Conservation (phyloP, 92 coral and sea anemone species). For the Metridium senile region DNA sequence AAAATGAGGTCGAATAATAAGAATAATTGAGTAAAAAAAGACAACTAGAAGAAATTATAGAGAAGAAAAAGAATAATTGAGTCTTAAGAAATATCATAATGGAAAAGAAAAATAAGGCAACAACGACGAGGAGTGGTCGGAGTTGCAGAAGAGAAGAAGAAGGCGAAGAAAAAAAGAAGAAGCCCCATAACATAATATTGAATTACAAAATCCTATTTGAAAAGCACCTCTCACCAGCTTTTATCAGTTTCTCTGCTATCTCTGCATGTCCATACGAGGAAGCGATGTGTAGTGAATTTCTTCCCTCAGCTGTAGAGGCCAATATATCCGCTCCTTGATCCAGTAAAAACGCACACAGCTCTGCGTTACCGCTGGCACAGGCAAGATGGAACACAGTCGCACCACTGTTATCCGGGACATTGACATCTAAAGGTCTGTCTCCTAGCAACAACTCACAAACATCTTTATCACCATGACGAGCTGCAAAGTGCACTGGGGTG, state of each 20-base stretch:
- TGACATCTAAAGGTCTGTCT: constrained; percentile 39
- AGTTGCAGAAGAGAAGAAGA: no score
- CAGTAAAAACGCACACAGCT: constrained; percentile 66
- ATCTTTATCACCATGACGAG: constrained; percentile 63
- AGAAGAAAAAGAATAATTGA: no score
- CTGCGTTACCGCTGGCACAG: constrained; percentile 71
- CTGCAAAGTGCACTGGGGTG: constrained; percentile 72
- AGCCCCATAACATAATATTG: no score
- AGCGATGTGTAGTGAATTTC: constrained; percentile 72
- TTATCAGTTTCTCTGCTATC: constrained; percentile 53
- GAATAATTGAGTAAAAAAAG: no score
- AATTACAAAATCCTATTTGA: no score
- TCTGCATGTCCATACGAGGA: constrained; percentile 55
- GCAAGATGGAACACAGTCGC: constrained; percentile 73
- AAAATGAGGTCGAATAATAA: no score
- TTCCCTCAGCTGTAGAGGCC: constrained; percentile 50
- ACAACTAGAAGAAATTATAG: no score
- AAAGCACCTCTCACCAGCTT: constrained; percentile 66
- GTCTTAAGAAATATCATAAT: no score
- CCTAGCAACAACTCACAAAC: constrained; percentile 58
- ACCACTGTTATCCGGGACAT: constrained; percentile 57
- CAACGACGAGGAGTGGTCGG: no score
- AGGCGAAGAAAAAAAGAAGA: no score
- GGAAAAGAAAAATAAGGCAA: no score
- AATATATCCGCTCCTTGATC: constrained; percentile 54